Conservation (phyloP, 1,140 invertebrate species). For the Diorhabda sublineata region DNA sequence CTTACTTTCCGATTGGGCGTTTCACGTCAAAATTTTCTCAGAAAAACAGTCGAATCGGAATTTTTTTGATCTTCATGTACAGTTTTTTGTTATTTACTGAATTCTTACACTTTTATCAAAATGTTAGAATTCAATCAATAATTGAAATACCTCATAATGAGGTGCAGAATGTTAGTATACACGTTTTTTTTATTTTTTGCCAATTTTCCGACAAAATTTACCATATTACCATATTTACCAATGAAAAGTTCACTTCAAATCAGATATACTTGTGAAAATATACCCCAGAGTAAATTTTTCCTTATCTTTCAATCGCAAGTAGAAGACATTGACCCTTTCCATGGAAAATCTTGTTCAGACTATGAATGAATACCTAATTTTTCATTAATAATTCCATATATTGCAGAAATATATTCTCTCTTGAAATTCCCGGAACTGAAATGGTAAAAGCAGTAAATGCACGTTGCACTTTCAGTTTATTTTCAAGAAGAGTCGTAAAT, state of each 20-base stretch:
- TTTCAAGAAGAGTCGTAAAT: neutral
- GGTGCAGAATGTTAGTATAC: too few species aligned
- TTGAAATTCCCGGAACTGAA: neutral
- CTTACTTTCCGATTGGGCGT: too few species aligned
- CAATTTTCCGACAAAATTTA: neutral
- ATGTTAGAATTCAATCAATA: too few species aligned
- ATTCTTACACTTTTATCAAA: too few species aligned
- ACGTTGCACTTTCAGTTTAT: neutral
- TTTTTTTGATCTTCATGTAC: too few species aligned
- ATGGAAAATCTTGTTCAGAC: neutral
- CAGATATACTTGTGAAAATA: neutral
- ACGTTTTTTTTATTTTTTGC: neutral
- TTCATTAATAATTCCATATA: neutral
- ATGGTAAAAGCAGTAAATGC: neutral
- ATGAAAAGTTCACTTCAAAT: neutral
- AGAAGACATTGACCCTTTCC: neutral
- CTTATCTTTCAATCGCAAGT: too few species aligned
- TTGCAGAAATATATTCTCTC: too few species aligned
- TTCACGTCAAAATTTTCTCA: too few species aligned
- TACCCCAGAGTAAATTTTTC: neutral
- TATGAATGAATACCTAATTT: neutral
- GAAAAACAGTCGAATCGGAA: too few species aligned
- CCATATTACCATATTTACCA: neutral
- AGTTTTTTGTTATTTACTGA: too few species aligned
- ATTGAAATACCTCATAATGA: too few species aligned